Base-by-base conservation (phyloP, 2,888 invertebrate genomes). In the Andrena praecox region DNA sequence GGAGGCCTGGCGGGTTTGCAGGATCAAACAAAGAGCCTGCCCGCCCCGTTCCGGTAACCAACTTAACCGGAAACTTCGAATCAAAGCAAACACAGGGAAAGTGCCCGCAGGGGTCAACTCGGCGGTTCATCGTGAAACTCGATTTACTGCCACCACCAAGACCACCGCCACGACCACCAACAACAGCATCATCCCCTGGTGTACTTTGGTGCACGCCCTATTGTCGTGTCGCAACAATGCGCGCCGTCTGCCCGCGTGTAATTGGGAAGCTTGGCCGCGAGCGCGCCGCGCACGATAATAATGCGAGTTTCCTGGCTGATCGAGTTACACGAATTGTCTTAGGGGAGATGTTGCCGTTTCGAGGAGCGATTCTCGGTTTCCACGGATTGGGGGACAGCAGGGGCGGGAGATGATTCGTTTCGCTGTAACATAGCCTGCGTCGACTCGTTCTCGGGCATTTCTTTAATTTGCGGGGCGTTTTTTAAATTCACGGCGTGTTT, bases 1-100 rank as follows among this genome's bases (percentile, higher is more conserved):
- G 54, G 27, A 70, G 77, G 70, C 77, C 62, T 67, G 66, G 62
- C 67, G 64, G 78, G 77, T 76, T 33, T 42, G 79, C 66, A 62
- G 80, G 69, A 78, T 88, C 76, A 72, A 75, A 87, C 87, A 89
- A 87, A 88, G 89, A 83, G 85, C 81, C 59, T 31, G 69, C 48
- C 73, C 52, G 72, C 75, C 42, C 77, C 77, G 85, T 84, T 89
- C 88, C 73, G 88, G 88, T 93, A 93, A 93, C 93, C 92, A 93
- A 93, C 93, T 93, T 93, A 91, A 87, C 89, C 90, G 91, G 91
- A 92, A 94, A 93, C 93, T 93, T 93, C 85, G 91, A 93, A 93
- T 94, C 93, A 93, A 93, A 93, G 94, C 91, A 93, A 93, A 93
- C 92, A 92, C 90, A 89, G 89, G 85, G 90, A 90, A 93, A 93